Evolutionary conservation across 2,113 vertebrate species (phyloP).

Genomic region (Alouatta palliata): DNA sequence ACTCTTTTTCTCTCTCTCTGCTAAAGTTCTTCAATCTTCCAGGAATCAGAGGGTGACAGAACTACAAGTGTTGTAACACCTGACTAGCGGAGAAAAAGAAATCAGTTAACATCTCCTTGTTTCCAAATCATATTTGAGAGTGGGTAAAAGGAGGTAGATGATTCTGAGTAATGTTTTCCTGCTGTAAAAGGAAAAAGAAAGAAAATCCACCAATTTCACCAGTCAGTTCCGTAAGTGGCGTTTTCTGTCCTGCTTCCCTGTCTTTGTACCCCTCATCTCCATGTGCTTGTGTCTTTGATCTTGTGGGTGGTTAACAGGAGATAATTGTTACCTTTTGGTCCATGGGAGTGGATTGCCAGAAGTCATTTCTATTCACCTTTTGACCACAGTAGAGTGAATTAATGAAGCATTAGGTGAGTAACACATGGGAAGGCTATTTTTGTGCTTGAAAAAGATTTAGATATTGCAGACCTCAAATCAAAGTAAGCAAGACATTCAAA

Average conservation of each 20-base stretch:
- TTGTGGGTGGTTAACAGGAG: not conserved
- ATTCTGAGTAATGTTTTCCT: not conserved
- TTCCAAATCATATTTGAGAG: not conserved
- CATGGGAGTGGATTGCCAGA: not conserved
- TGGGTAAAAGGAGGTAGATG: not conserved
- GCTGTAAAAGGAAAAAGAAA: not conserved
- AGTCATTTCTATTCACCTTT: constrained; percentile 35
- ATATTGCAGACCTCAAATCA: constrained; percentile 61
- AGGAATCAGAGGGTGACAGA: not conserved
- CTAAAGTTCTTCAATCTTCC: not conserved
- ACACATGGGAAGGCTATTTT: not conserved
- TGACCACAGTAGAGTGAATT: constrained; percentile 50
- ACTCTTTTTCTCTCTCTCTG: not conserved
- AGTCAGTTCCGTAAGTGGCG: not conserved
- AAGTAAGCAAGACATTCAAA: constrained; percentile 71
- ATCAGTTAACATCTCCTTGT: not conserved
- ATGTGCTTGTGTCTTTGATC: not conserved
- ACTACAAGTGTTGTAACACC: not conserved
- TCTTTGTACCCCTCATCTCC: not conserved
- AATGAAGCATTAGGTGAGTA: not conserved
- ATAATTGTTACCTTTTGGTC: not conserved
- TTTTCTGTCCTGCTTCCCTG: not conserved
- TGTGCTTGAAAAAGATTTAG: not conserved
- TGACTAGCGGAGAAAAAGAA: not conserved
- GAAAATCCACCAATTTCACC: not conserved